phyloP scores from a whole-genome alignment of 2,113 vertebrate species.

The Sisor rabdophorus region DNA sequence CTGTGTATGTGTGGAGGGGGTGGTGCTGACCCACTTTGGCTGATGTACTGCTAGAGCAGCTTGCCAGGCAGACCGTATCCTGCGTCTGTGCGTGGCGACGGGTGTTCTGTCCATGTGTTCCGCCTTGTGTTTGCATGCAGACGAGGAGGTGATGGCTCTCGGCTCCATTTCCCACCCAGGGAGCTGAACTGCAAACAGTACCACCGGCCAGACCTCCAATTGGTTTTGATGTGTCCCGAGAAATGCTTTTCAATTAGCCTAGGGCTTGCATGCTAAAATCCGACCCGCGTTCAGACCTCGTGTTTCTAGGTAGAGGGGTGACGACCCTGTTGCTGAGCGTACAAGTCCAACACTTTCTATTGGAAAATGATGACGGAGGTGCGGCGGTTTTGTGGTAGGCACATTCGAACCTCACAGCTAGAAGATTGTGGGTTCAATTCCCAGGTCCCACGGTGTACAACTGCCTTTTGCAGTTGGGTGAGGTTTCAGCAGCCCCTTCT shows the following conservation, averaged over 20 bases:
- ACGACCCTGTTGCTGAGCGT: too few species aligned
- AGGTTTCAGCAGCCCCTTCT: too few species aligned
- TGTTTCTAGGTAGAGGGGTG: too few species aligned
- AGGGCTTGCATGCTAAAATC: slow-evolving; percentile 31
- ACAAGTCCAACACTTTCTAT: too few species aligned
- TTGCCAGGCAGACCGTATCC: slow-evolving; percentile 43
- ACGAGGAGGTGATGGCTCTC: slow-evolving; percentile 26
- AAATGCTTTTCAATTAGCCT: slow-evolving; percentile 45
- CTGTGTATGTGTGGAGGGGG: slow-evolving; percentile 25
- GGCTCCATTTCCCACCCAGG: slow-evolving; percentile 15
- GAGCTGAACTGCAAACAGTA: slow-evolving; percentile 36
- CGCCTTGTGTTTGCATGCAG: slow-evolving; percentile 13
- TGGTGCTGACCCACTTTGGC: slow-evolving; percentile 56
- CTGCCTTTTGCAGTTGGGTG: too few species aligned
- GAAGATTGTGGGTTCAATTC: too few species aligned
- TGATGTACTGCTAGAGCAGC: slow-evolving; percentile 48
- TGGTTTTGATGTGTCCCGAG: slow-evolving; percentile 21
- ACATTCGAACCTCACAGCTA: too few species aligned
- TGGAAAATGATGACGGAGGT: too few species aligned
- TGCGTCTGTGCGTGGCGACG: slow-evolving; percentile 26
- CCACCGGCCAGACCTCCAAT: slow-evolving; percentile 21
- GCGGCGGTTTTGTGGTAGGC: too few species aligned
- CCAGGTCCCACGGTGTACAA: too few species aligned
- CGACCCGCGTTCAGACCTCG: too few species aligned
- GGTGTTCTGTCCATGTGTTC: slow-evolving; percentile 14